Evolutionary conservation across 2,797 vertebrate genomes (phyloP), one percentile per base, ranked within the genome.

Genomic region (Oophaga sylvatica): DNA sequence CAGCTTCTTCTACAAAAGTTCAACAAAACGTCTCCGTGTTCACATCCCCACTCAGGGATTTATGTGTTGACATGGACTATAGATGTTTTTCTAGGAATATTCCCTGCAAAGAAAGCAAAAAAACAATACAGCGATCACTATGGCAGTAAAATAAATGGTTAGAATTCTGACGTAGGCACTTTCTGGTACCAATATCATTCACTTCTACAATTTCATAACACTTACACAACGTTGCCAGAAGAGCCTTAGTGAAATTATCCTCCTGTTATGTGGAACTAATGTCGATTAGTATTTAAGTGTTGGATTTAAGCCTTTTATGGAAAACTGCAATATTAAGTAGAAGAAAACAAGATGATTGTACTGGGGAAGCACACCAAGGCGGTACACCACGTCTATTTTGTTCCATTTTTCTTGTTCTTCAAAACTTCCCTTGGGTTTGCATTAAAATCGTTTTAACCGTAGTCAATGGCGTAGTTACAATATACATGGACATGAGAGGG

Each of bases 311-410:
- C 67, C 75, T 88, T 84, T 84, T 80, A 80, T 80, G 75, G 81
- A 84, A 84, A 88, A 29, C 15, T 80, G 57, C 11, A 87, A 84
- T 88, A 88, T 88, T 80, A 81, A 80, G 79, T 26, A 60, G 77
- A 85, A 85, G n/a, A 80, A 80, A 88, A 88, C 77, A 71, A 56
- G 35, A 84, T 88, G 68, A 31, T 88, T 84, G 82, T 45, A 11
- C 57, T 84, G 83, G 83, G 76, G 12, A 60, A 59, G 56, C 20
- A 79, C 26, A 45, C 31, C 12, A 20, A 9, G n/a, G 31, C 41
- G 29, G 19, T 77, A 41, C 48, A 53, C 8, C 48, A 11, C 8
- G 8, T 53, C 48, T 53, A 53, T 53, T 11, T 53, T 53, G 48
- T 11, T 13, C 22, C n/a, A 53, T 22, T 3, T n/a, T 62, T 65